Evolutionary conservation across 2,888 invertebrate genomes (phyloP).

Genomic region (Chirona hameri): DNA sequence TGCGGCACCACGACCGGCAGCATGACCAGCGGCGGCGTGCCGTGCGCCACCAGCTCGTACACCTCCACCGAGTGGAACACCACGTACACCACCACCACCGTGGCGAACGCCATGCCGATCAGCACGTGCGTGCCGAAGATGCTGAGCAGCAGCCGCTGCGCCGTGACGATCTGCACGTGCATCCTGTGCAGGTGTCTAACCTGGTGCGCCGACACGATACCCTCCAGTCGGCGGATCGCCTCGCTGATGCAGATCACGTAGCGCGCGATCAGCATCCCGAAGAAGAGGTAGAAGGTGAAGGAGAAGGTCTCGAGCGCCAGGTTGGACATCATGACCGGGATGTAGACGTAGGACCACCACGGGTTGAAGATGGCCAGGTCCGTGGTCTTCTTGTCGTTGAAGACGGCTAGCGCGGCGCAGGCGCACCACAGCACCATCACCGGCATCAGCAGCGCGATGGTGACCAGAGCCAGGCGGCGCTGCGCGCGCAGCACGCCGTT

Average conservation of each 20-base stretch:
- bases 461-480: neutral
- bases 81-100: neutral
- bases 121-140: slow-evolving; percentile 22
- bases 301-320: slow-evolving; percentile 9
- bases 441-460: neutral
- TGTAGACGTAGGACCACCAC: slow-evolving; percentile 12
- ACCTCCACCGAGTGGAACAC: slow-evolving; percentile 22
- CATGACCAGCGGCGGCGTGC: neutral
- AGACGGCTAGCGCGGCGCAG: slow-evolving; percentile 1
- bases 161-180: slow-evolving; percentile 13
- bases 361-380: slow-evolving; percentile 7
- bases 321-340: slow-evolving; percentile 12
- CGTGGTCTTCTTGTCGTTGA: neutral
- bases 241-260: neutral
- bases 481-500: neutral
- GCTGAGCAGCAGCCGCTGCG: neutral
- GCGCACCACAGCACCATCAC: slow-evolving; percentile 4
- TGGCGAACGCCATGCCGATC: neutral
- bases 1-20: slow-evolving; percentile 13
- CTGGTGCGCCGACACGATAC: neutral
- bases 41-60: neutral
- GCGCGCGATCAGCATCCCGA: slow-evolving; percentile 1
- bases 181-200: slow-evolving; percentile 3
- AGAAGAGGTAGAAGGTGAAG: slow-evolving; percentile 25
- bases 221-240: neutral